Evolutionary conservation across 2,888 invertebrate genomes (phyloP).

Genomic region (Portevinia maculata): DNA sequence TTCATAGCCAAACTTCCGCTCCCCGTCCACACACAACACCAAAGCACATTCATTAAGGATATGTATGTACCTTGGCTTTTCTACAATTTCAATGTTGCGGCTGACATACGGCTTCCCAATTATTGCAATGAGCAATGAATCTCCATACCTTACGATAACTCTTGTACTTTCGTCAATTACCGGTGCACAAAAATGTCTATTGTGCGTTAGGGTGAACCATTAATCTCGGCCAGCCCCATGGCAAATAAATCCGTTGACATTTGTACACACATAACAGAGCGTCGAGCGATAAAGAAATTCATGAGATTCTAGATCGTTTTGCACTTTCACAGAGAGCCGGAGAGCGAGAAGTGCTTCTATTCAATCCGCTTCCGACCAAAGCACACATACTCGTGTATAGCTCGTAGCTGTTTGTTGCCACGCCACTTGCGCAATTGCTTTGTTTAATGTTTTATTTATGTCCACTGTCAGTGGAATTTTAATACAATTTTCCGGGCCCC

Average conservation of each 20-base stretch:
- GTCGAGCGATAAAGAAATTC: slow-evolving; percentile 62
- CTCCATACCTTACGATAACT: slow-evolving; percentile 57
- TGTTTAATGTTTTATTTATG: slow-evolving; percentile 75
- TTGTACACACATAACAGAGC: slow-evolving; percentile 28
- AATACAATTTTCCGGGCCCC: slow-evolving; percentile 66
- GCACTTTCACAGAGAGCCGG: background rate
- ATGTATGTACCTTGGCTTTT: too few relatives aligned
- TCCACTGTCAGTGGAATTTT: slow-evolving; percentile 67
- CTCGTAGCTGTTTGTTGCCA: slow-evolving; percentile 15
- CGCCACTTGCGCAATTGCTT: slow-evolving; percentile 71
- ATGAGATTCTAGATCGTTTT: slow-evolving; percentile 71
- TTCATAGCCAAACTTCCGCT: too few relatives aligned
- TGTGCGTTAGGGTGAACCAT: slow-evolving; percentile 69
- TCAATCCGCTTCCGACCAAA: slow-evolving; percentile 38
- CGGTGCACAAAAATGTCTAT: slow-evolving; percentile 63
- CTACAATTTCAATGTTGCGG: background rate
- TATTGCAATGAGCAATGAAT: slow-evolving; percentile 64
- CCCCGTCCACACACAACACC: too few relatives aligned
- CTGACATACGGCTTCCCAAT: slow-evolving; percentile 30
- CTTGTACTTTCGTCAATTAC: slow-evolving; percentile 72
- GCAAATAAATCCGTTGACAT: slow-evolving; percentile 39
- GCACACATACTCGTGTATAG: background rate
- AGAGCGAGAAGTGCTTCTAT: slow-evolving; percentile 27
- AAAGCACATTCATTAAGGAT: too few relatives aligned
- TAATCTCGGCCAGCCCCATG: slow-evolving; percentile 53